phyloP scores from a whole-genome alignment of 2,888 invertebrate species.

The Temnothorax unifasciatus region DNA sequence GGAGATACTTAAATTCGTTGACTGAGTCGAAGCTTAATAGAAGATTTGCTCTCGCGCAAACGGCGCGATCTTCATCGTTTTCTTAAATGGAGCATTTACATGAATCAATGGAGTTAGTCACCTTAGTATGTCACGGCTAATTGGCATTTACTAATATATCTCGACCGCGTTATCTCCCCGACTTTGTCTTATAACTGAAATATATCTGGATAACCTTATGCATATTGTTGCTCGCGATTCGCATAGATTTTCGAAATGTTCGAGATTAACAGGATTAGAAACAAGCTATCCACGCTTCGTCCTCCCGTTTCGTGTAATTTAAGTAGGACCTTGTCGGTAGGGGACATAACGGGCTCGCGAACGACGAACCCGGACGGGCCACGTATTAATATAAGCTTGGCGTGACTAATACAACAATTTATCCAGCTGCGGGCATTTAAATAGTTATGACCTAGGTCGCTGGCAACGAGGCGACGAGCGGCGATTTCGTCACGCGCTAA shows the following conservation, averaged over 20 bases:
- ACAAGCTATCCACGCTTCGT: not conserved
- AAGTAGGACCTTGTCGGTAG: constrained; percentile 10
- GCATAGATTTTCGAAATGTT: not conserved
- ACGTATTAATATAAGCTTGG: constrained; percentile 83
- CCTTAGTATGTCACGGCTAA: constrained; percentile 3
- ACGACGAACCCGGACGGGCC: constrained; percentile 45
- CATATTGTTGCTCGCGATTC: not conserved
- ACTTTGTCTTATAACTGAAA: not conserved
- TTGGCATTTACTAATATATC: constrained; percentile 10
- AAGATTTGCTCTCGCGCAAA: not conserved
- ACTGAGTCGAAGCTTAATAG: not conserved
- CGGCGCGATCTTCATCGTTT: not conserved
- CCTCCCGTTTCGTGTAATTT: not conserved
- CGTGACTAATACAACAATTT: constrained; percentile 85
- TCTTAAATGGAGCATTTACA: constrained; percentile 12
- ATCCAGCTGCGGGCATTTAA: constrained; percentile 82
- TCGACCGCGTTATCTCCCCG: not conserved
- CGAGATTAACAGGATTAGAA: not conserved
- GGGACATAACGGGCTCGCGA: constrained; percentile 35
- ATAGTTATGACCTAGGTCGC: constrained; percentile 83
- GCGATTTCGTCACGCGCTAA: constrained; percentile 84
- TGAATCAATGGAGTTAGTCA: constrained; percentile 36
- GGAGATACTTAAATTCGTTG: not conserved
- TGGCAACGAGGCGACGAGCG: constrained; percentile 68
- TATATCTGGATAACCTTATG: not conserved